Evolutionary conservation across 2,888 invertebrate species (phyloP), one percentile per base, ranked within the genome.

Genomic region (Aphodius sticticus): DNA sequence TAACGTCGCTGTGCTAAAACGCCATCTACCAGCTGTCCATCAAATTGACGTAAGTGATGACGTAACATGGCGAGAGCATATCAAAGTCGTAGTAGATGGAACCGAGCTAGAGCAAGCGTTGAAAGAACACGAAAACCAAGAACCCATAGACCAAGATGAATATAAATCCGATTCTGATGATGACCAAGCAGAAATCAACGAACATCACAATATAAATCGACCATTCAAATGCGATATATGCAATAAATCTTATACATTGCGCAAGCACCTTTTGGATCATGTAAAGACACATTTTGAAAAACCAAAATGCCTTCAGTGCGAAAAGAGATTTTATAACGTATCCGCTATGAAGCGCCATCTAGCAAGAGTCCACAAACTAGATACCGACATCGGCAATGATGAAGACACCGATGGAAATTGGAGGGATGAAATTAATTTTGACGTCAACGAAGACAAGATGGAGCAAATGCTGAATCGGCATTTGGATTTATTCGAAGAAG

Each of bases 401-500:
- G 74, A 74, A n/a, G 14, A 9, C 36, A 37, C 35, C 0, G 6
- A 3, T 6, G 74, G 35, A 9, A 70, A 70, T 74, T 35, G 37
- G 37, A n/a, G 16, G 12, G 74, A 35, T 9, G 74, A 74, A 1
- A 37, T 74, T 35, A 37, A 36, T 36, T 74, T 74, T 12, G 74
- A 74, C 6, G 26, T 74, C 2, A 37, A 74, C 6, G 74, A 74
- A 6, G 37, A 35, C 12, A 74, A 74, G n/a, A 26, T 74, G 35
- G 15, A 36, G 6, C n/a, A 74, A 35, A 35, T 35, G 3, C 37
- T 74, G 12, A 16, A n/a, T 15, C 16, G 9, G n/a, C 35, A 74
- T 36, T 74, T 74, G 37, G 74, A 74, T n/a, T 36, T 36, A 35
- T 74, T 35, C 35, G 14, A 14, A 71, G 37, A 74, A 6, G 35